Conservation (phyloP, 2,888 invertebrate species). For the Crematogaster levior region DNA sequence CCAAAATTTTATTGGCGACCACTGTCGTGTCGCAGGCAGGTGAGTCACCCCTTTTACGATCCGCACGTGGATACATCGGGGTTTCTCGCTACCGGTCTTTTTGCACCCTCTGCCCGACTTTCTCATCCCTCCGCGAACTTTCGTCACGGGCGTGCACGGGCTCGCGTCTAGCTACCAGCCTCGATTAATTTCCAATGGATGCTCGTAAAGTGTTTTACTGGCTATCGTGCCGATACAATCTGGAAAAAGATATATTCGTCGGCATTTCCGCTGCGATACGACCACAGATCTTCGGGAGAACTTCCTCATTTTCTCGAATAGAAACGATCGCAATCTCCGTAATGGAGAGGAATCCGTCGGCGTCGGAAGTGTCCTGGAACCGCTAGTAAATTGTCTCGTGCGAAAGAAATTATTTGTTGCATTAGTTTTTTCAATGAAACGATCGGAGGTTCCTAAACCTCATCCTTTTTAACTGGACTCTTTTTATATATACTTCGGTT, state of each 20-base stretch:
- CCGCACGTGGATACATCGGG: constrained; percentile 41
- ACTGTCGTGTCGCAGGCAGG: constrained; percentile 55
- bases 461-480: neutral
- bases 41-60: constrained; percentile 60
- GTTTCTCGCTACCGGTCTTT: constrained; percentile 10
- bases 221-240: constrained; percentile 42
- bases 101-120: neutral
- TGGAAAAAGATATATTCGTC: constrained; percentile 24
- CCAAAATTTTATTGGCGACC: constrained; percentile 53
- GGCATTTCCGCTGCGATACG: constrained; percentile 19
- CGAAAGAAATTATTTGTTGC: constrained; percentile 12
- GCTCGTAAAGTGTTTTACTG: constrained; percentile 72
- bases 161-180: constrained; percentile 58
- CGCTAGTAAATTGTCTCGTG: constrained; percentile 38
- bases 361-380: neutral
- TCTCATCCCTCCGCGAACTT: constrained; percentile 10
- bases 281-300: constrained; percentile 23
- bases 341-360: constrained; percentile 68
- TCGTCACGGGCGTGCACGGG: constrained; percentile 22
- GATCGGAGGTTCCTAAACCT: neutral
- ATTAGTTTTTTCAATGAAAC: constrained; percentile 14
- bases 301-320: constrained; percentile 17
- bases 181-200: constrained; percentile 75
- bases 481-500: neutral
- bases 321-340: constrained; percentile 67